Evolutionary conservation across 2,888 invertebrate species (phyloP).

Genomic region (Conistra vaccinii): DNA sequence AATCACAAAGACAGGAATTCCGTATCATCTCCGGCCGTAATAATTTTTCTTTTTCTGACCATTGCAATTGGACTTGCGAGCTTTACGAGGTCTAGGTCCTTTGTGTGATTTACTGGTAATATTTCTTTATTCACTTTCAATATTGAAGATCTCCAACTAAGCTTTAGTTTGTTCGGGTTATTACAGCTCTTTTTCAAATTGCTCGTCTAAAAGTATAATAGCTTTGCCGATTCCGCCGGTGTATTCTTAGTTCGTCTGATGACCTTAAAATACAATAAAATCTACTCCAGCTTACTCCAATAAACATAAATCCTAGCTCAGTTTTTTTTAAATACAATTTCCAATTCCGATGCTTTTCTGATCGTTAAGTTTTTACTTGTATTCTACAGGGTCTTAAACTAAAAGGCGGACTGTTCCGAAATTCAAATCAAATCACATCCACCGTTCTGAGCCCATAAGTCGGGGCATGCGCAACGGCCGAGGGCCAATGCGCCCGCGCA

Average conservation of each 20-base stretch:
- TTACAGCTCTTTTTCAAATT: slow-evolving; percentile 3
- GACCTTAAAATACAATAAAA: slow-evolving; percentile 33
- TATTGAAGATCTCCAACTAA: slow-evolving; percentile 15
- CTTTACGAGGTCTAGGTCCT: slow-evolving; percentile 52
- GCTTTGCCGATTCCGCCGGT: not conserved
- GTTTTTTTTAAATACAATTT: slow-evolving; percentile 48
- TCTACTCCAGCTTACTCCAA: slow-evolving; percentile 43
- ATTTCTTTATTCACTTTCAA: slow-evolving; percentile 43
- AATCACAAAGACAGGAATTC: slow-evolving; percentile 79
- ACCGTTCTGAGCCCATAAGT: slow-evolving; percentile 76
- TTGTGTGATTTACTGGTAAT: slow-evolving; percentile 44
- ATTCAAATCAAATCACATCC: slow-evolving; percentile 79
- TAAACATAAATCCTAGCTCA: slow-evolving; percentile 48
- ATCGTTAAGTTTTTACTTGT: slow-evolving; percentile 64
- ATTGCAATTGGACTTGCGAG: slow-evolving; percentile 45
- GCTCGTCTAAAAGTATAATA: slow-evolving; percentile 5
- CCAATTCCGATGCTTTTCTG: slow-evolving; percentile 60
- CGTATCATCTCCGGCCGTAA: slow-evolving; percentile 70
- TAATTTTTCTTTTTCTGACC: slow-evolving; percentile 52
- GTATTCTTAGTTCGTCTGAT: slow-evolving; percentile 1
- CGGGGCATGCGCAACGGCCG: slow-evolving; percentile 78
- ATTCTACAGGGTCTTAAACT: slow-evolving; percentile 60
- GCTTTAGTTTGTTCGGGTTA: slow-evolving; percentile 8
- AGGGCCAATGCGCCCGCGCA: slow-evolving; percentile 89
- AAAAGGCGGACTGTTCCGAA: slow-evolving; percentile 67